Evolutionary conservation across 2,113 vertebrate species (phyloP).

Genomic region (Tylochromis polylepis): DNA sequence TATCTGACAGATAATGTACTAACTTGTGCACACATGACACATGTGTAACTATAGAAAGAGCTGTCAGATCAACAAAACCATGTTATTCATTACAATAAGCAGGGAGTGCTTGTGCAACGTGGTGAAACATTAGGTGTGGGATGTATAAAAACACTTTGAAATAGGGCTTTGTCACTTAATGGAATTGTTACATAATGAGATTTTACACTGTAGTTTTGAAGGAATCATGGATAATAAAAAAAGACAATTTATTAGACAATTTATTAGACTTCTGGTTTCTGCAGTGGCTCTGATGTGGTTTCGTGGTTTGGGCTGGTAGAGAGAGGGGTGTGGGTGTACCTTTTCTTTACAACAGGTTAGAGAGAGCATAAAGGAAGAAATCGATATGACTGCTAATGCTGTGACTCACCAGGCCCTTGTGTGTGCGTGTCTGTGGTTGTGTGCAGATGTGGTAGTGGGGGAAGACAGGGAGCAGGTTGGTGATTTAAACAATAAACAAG

Average conservation of each 20-base stretch:
- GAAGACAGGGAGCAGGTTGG: background rate
- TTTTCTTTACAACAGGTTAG: slow-evolving; percentile 29
- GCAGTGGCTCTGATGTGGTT: background rate
- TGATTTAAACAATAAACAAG: slow-evolving; percentile 61
- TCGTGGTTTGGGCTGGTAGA: background rate
- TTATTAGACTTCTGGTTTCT: background rate
- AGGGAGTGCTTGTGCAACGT: background rate
- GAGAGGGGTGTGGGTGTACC: background rate
- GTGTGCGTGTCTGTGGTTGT: background rate
- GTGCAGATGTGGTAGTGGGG: background rate
- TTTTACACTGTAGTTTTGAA: background rate
- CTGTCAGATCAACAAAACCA: background rate
- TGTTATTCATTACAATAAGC: background rate
- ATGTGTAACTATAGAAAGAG: background rate
- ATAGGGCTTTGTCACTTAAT: background rate
- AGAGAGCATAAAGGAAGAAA: slow-evolving; percentile 52
- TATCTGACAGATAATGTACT: slow-evolving; percentile 27
- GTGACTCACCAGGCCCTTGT: slow-evolving; percentile 50
- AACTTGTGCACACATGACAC: slow-evolving; percentile 12
- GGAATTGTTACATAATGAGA: background rate
- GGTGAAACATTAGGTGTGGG: background rate
- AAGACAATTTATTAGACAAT: background rate
- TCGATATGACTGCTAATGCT: slow-evolving; percentile 66
- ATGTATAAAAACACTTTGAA: background rate
- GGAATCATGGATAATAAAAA: background rate